Evolutionary conservation across 2,113 vertebrate species (phyloP).

Genomic region (Istiophorus platypterus): DNA sequence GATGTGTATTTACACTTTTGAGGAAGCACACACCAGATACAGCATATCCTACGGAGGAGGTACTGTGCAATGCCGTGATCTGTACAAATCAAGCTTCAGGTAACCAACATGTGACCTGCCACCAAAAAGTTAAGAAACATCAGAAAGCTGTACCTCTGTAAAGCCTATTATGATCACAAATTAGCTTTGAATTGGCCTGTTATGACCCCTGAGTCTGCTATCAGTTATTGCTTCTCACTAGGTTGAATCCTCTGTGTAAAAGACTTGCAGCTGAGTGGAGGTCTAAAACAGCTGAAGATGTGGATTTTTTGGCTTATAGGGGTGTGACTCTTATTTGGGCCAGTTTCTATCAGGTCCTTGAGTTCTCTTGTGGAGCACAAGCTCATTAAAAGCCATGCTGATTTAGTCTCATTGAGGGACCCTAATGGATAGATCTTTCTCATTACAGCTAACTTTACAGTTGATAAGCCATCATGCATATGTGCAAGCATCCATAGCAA

Average conservation of each 20-base stretch:
- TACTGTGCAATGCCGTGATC: no score
- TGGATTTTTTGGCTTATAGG: constrained; percentile 40
- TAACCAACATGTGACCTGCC: neutral
- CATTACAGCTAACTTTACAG: constrained; percentile 62
- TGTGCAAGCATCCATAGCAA: constrained; percentile 5
- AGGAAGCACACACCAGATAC: no score
- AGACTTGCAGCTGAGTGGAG: constrained; percentile 34
- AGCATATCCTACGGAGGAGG: no score
- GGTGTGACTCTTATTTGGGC: constrained; percentile 37
- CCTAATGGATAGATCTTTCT: constrained; percentile 75
- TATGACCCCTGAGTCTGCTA: neutral
- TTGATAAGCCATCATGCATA: constrained; percentile 32
- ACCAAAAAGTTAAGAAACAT: neutral
- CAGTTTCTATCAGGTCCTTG: constrained; percentile 31
- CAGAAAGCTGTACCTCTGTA: no score
- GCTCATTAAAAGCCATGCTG: constrained; percentile 76
- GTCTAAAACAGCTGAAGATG: constrained; percentile 57
- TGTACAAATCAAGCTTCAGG: no score
- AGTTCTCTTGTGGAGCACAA: constrained; percentile 44
- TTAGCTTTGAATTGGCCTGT: constrained; percentile 5
- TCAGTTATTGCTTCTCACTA: constrained; percentile 24
- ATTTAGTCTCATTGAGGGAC: constrained; percentile 73
- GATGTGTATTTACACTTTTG: no score
- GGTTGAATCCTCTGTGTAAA: constrained; percentile 45
- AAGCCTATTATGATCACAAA: neutral